phyloP scores from a whole-genome alignment of 2,797 vertebrate species.

The Otus scops region DNA sequence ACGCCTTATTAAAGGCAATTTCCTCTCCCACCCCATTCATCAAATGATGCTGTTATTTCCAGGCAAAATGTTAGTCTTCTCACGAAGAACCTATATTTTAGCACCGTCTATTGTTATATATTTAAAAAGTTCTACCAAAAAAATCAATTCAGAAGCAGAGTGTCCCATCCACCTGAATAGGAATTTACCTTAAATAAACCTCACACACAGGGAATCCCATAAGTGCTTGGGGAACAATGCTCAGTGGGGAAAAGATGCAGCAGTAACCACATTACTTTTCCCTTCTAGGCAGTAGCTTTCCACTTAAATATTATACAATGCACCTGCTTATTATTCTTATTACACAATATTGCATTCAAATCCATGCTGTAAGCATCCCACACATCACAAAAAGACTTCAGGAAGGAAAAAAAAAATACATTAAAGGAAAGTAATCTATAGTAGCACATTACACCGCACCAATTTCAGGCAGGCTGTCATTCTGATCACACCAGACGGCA shows the following conservation, averaged over 20 bases:
- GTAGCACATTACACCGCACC: background rate
- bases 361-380: background rate
- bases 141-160: slow-evolving; percentile 10
- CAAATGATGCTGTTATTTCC: slow-evolving; percentile 21
- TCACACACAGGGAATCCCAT: background rate
- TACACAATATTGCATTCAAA: slow-evolving; percentile 3
- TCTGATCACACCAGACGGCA: background rate
- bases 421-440: background rate
- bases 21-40: slow-evolving; percentile 38
- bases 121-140: background rate
- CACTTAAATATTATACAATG: background rate
- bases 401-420: background rate
- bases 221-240: background rate
- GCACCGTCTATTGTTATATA: background rate
- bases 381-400: background rate
- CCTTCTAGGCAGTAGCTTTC: slow-evolving; percentile 3
- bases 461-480: background rate
- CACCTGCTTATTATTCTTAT: slow-evolving; percentile 34
- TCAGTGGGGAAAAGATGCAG: background rate
- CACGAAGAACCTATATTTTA: background rate
- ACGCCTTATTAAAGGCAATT: slow-evolving; percentile 61
- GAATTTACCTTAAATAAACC: slow-evolving; percentile 26
- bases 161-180: background rate
- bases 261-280: background rate
- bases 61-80: background rate